Percentiles rank a stretch among this genome's conserved stretches.
These are phyloP conservation scores for Alligator sinensis DNA, from an alignment of 2,113 vertebrate genomes.

Conservation along the genomic window DNA sequence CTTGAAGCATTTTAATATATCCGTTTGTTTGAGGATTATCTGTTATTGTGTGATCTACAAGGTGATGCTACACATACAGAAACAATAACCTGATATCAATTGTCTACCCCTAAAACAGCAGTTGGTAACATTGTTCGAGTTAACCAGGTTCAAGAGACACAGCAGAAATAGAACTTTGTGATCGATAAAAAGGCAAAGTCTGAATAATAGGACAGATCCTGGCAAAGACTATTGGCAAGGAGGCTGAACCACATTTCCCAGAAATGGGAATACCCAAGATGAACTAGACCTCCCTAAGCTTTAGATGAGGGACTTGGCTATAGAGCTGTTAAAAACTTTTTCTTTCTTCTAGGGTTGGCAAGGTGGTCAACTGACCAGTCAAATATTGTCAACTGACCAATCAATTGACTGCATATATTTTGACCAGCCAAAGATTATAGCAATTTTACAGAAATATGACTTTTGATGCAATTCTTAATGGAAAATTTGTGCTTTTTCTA, in stretches of 20 bases:
- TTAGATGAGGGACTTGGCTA: too few relatives aligned
- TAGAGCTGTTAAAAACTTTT: too few relatives aligned
- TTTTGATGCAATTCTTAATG: too few relatives aligned
- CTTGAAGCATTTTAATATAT: not conserved
- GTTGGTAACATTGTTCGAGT: not conserved
- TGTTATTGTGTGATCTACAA: not conserved
- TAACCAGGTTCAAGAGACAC: not conserved
- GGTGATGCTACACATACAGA: not conserved
- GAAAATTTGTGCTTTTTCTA: too few relatives aligned
- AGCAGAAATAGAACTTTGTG: rapidly evolving
- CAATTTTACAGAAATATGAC: too few relatives aligned
- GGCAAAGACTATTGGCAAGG: not conserved
- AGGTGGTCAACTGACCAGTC: too few relatives aligned
- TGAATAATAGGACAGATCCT: not conserved
- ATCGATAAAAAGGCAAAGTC: not conserved
- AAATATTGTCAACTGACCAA: too few relatives aligned
- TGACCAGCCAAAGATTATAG: too few relatives aligned
- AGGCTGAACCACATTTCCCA: not conserved
- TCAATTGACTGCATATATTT: too few relatives aligned
- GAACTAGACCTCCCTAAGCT: too few relatives aligned
- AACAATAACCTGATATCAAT: not conserved
- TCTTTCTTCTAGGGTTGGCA: too few relatives aligned
- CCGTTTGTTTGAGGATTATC: not conserved
- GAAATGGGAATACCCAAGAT: too few relatives aligned
- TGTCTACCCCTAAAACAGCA: not conserved